Evolutionary conservation across 2,888 invertebrate species (phyloP).

Genomic region (Mythimna impura): DNA sequence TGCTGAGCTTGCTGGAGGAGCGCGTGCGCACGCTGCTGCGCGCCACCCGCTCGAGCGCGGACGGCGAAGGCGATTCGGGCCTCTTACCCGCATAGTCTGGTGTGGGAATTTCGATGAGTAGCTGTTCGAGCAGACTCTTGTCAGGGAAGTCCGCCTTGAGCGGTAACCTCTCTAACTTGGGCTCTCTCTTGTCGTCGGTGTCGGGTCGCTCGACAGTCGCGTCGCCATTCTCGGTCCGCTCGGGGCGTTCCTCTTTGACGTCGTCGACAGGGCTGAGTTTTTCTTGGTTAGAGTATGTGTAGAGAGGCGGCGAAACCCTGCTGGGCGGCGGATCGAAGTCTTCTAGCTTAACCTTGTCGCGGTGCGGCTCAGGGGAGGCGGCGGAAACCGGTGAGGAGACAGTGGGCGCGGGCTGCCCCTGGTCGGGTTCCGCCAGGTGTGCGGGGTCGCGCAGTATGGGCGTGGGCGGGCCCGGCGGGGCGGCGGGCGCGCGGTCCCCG

Average conservation of each 20-base stretch:
- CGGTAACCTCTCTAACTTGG: slow-evolving; percentile 80
- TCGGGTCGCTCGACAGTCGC: slow-evolving; percentile 53
- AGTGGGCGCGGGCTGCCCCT: not conserved
- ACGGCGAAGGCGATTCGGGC: slow-evolving; percentile 86
- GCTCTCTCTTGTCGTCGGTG: slow-evolving; percentile 66
- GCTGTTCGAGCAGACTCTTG: slow-evolving; percentile 93
- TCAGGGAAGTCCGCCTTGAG: slow-evolving; percentile 88
- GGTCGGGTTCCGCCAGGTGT: slow-evolving; percentile 35
- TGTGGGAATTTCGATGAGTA: slow-evolving; percentile 95
- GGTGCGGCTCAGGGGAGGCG: slow-evolving; percentile 36
- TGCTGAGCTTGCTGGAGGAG: slow-evolving; percentile 92
- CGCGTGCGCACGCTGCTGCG: slow-evolving; percentile 91
- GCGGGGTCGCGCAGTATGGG: slow-evolving; percentile 49
- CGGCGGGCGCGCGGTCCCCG: slow-evolving; percentile 77
- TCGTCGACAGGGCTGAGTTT: slow-evolving; percentile 77
- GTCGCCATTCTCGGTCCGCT: slow-evolving; percentile 83
- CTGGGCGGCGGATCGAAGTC: slow-evolving; percentile 93
- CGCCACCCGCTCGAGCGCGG: slow-evolving; percentile 84
- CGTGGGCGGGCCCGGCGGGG: slow-evolving; percentile 67
- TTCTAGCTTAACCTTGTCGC: slow-evolving; percentile 75
- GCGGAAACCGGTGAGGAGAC: slow-evolving; percentile 27
- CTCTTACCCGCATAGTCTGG: slow-evolving; percentile 89
- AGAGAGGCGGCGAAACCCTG: slow-evolving; percentile 93
- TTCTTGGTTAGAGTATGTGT: slow-evolving; percentile 94
- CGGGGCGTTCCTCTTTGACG: slow-evolving; percentile 87